Base-by-base conservation (phyloP, 2,888 invertebrate species). In the Arge pagana region DNA sequence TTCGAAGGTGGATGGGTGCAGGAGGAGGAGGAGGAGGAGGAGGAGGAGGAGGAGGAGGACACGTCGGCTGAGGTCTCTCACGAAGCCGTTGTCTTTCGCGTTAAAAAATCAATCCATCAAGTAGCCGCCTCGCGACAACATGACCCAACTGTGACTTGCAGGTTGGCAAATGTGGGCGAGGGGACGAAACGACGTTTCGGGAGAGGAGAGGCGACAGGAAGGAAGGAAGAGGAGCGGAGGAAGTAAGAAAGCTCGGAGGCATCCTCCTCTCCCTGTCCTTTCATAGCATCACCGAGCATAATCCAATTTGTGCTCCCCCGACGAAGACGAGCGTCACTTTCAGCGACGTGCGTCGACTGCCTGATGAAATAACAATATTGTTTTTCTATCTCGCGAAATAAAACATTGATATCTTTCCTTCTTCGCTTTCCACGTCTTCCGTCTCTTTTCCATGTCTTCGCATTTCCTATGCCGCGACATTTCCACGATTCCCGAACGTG, bases 101-200 rank as follows among this genome's bases (percentile, higher is more conserved):
- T 70, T 73, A 67, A 69, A 70, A 67, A 63, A 64, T 70, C 72
- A 70, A 73, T 72, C 73, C 66, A 70, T 74, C 71, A 72, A 64
- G 53, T 56, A 52, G 45, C 60, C 55, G 55, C 60, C 60, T 58
- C 57, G 56, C 57, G 57, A 53, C 54, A 57, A 54, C 55, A 53
- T 19, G 19, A 28, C 7, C 2, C 30, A 19, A 51, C 28, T n/a
- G n/a, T n/a, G n/a, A n/a, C n/a, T n/a, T n/a, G n/a, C n/a, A n/a
- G n/a, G n/a, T n/a, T n/a, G n/a, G n/a, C n/a, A n/a, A n/a, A n/a
- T n/a, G n/a, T n/a, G n/a, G n/a, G n/a, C n/a, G n/a, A n/a, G n/a
- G n/a, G n/a, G n/a, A n/a, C n/a, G n/a, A n/a, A n/a, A n/a, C n/a
- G n/a, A n/a, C n/a, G 28, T 28, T 31, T 24, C 18, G 31, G 16